These are phyloP conservation scores for Drosophila lowei DNA, from an alignment of 1,140 invertebrate species.

Conservation along the genomic window DNA sequence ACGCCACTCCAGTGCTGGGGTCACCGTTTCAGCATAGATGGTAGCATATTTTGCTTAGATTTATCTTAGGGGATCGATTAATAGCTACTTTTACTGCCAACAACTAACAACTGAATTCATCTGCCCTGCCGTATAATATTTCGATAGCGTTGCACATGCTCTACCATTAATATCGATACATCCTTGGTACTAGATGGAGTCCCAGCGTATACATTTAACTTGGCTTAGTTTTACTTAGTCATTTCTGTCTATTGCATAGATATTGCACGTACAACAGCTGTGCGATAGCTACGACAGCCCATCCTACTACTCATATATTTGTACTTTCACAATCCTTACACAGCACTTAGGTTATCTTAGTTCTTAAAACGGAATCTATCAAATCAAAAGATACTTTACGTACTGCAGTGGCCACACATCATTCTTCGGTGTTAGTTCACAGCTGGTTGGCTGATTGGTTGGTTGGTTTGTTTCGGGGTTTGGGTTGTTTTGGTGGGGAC, in stretches of 20 bases:
- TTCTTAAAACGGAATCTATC: constrained; percentile 8
- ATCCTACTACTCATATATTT: too few relatives aligned
- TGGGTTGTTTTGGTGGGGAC: constrained; percentile 37
- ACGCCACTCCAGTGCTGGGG: constrained; percentile 10
- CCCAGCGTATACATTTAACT: too few relatives aligned
- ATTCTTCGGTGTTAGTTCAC: constrained; percentile 79
- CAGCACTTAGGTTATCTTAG: not conserved
- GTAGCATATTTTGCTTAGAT: constrained; percentile 22
- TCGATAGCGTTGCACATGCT: too few relatives aligned
- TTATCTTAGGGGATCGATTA: constrained; percentile 10
- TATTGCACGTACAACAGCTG: too few relatives aligned
- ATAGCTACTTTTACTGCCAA: too few relatives aligned
- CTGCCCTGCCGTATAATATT: too few relatives aligned
- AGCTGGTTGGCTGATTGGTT: constrained; percentile 41
- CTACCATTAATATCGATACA: constrained; percentile 13
- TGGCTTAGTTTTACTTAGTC: too few relatives aligned
- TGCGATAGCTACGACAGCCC: too few relatives aligned
- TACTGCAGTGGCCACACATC: constrained; percentile 69
- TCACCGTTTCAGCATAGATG: constrained; percentile 14
- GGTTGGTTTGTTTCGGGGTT: constrained; percentile 31
- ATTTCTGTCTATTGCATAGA: too few relatives aligned
- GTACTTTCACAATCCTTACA: too few relatives aligned
- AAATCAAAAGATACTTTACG: constrained; percentile 60
- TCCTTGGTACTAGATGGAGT: not conserved
- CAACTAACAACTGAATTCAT: too few relatives aligned